A percentile compares a stretch with the other conserved stretches of the same genome.
phyloP scores from a whole-genome alignment of 92 coral and sea anemone genomes.

The Diadumene lineata region DNA sequence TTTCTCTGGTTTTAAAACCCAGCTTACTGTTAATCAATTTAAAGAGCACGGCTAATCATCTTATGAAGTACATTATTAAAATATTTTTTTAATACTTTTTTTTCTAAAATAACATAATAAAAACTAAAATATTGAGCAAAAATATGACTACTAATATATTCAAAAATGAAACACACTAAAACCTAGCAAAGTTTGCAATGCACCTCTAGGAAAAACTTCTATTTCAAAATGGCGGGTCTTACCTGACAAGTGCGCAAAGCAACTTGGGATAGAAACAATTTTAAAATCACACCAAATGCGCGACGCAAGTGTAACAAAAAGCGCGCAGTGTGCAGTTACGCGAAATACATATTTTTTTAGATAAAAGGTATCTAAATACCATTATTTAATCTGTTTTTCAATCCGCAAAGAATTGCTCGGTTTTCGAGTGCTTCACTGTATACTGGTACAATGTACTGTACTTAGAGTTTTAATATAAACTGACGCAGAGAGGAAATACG shows the following conservation, averaged over 20 bases:
- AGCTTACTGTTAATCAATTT: not conserved
- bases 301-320: too few species aligned
- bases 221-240: not conserved
- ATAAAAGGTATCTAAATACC: too few species aligned
- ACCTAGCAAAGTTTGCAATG: conserved; percentile 2
- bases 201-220: conserved; percentile 1
- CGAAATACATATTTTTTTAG: too few species aligned
- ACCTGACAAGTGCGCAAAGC: too few species aligned
- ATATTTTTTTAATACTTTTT: not conserved
- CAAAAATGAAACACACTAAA: not conserved
- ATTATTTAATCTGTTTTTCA: too few species aligned
- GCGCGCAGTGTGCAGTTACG: too few species aligned
- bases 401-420: not conserved
- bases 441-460: not conserved
- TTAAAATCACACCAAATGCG: too few species aligned
- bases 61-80: not conserved
- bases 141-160: not conserved
- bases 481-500: not conserved
- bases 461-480: conserved; percentile 7
- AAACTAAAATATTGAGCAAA: not conserved
- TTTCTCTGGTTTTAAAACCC: conserved; percentile 2
- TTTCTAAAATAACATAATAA: not conserved
- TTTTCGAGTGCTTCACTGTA: not conserved
- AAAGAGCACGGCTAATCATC: not conserved
- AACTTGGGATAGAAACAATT: too few species aligned